Evolutionary conservation across 2,888 invertebrate species (phyloP), one percentile per base, ranked within the genome.

Genomic region (Eilema caniola): DNA sequence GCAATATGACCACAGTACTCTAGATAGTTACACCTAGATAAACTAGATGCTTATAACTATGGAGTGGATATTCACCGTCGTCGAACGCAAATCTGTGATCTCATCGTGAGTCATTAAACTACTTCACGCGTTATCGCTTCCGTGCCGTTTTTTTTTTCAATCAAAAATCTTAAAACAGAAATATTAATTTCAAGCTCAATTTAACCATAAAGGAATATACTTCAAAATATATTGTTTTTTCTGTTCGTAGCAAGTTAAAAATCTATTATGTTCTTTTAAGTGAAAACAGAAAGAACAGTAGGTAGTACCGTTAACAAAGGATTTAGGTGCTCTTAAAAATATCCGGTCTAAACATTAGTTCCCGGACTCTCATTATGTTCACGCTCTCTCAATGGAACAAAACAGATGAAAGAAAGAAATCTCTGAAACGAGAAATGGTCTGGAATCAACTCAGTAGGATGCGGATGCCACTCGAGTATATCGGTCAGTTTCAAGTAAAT

Each of bases 401-500:
- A 91, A 89, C 73, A 89, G 87, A 89, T 90, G 86, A 86, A 90
- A 86, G 88, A 86, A 89, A 88, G 88, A 92, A 90, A 86, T 86
- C 88, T 88, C 78, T 84, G 86, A 84, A 89, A 88, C 89, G 89
- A 80, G 83, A 92, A 92, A 91, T 85, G 87, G 87, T 87, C 87
- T 86, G 85, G 84, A 85, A 86, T 82, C 79, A 82, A 88, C 86
- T 81, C 82, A 75, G 62, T 67, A 77, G 79, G 83, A 83, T 79
- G 77, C 77, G 79, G 83, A 83, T 78, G 78, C 77, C 79, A 75
- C 78, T 80, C 75, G 76, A 74, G 79, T 81, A 77, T 81, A 85
- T 85, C 80, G 85, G 75, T 72, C 75, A 76, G 31, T 56, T 56
- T 28, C 68, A 66, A 75, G 72, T 66, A 64, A 71, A 74, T 65